Base-by-base conservation (phyloP, 2,888 invertebrate species). In the Dinocampus coccinellae region DNA sequence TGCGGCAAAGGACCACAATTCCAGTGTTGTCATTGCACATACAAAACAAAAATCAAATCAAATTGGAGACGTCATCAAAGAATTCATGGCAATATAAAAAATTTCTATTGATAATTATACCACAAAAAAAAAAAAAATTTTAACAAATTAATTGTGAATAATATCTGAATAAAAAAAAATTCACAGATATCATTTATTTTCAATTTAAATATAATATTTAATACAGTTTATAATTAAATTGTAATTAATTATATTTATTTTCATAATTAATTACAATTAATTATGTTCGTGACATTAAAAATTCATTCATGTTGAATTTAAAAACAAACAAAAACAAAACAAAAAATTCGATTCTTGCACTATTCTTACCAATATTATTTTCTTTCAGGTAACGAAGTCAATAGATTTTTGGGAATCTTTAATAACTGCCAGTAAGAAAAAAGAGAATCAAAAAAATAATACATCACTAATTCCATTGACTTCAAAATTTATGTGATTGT, bases 1-100 rank as follows among this genome's bases (percentile, higher is more conserved):
- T 87, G 87, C 68, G 86, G 85, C 34, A 84, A 83, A 71, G 79
- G 81, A 29, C 83, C 83, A 65, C 78, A 78, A 29, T 83, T 82
- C 65, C 73, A 75, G 58, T 88, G 88, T 71, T 78, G 80, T 34
- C 79, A 76, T 39, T 88, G 87, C 73, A 68, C 73, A 3, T 82
- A 80, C 55, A 81, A 74, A 69, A 83, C 84, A 9, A 82, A 84
- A 71, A 81, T 81, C 63, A 75, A 79, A 3, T 77, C 81, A 0
- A 81, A 81, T 65, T 76, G 77, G 69, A 72, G 77, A 47, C 79
- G 81, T 3, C 82, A 82, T 68, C 72, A 79, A 39, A 82, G 79
- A 69, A 78, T 75, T 7, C 81, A 81, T 34, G 74, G 76, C 10
- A 75, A 75, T 34, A 55, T 60, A 72, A 67, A 42, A 9, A 67